phyloP scores from a whole-genome alignment of 2,797 vertebrate genomes.

The Rhinella marina region DNA sequence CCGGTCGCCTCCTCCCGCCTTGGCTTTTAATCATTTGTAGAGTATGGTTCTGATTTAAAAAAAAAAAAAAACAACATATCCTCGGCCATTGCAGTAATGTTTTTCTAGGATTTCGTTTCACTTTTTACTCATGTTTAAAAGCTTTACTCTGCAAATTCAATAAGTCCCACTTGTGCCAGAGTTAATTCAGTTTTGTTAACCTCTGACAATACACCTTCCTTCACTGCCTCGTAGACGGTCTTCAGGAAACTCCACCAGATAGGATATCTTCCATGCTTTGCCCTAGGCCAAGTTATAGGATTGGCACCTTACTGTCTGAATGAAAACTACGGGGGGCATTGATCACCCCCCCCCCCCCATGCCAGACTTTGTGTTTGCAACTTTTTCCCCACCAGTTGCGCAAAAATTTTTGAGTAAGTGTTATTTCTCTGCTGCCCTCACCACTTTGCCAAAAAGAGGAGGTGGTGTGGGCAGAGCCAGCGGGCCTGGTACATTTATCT shows the following conservation, averaged over 20 bases:
- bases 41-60: conserved; percentile 44
- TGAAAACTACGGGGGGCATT: neutral
- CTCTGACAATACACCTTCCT: conserved; percentile 53
- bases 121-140: conserved; percentile 44
- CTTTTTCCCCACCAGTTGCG: too few species aligned
- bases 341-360: too few species aligned
- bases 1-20: conserved; percentile 17
- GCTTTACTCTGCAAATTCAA: conserved; percentile 55
- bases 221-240: neutral
- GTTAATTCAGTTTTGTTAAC: conserved; percentile 56
- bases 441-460: too few species aligned
- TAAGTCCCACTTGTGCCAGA: conserved; percentile 40
- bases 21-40: conserved; percentile 34
- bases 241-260: conserved; percentile 25
- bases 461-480: too few species aligned
- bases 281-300: conserved; percentile 28
- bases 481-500: too few species aligned
- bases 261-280: neutral
- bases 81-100: conserved; percentile 34
- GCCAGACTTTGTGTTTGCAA: too few species aligned
- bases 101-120: conserved; percentile 55
- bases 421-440: too few species aligned
- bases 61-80: neutral
- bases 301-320: neutral
- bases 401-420: too few species aligned